phyloP scores from a whole-genome alignment of 2,113 vertebrate genomes.

The Seriola rivoliana region DNA sequence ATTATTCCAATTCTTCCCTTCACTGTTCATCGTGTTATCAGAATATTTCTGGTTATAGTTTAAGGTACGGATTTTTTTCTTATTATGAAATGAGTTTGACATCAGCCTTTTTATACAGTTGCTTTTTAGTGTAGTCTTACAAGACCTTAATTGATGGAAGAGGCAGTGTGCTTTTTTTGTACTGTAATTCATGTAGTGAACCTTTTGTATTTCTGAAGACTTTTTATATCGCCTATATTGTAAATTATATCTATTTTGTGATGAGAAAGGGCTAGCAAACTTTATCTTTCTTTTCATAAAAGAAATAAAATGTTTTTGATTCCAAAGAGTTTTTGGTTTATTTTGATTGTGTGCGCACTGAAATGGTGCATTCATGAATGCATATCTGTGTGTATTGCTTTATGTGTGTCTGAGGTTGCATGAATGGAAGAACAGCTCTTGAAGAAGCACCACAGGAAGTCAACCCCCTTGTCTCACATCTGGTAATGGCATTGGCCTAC shows the following conservation, averaged over 20 bases:
- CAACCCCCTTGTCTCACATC: constrained; percentile 75
- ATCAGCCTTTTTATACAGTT: constrained; percentile 35
- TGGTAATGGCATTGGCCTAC: constrained; percentile 79
- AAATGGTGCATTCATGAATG: neutral
- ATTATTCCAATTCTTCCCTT: constrained; percentile 14
- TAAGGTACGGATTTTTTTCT: constrained; percentile 23
- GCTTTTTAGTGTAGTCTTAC: constrained; percentile 20
- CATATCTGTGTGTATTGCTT: constrained; percentile 19
- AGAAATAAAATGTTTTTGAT: constrained; percentile 70
- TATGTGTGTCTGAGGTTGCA: constrained; percentile 3
- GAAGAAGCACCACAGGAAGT: constrained; percentile 68
- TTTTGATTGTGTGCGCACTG: constrained; percentile 34
- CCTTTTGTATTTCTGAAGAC: constrained; percentile 49
- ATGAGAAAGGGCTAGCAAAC: constrained; percentile 31
- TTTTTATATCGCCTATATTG: constrained; percentile 57
- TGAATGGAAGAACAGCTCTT: constrained; percentile 17
- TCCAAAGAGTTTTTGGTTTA: constrained; percentile 15
- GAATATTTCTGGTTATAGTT: constrained; percentile 33
- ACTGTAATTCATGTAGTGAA: constrained; percentile 55
- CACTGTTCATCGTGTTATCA: constrained; percentile 3
- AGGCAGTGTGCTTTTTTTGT: constrained; percentile 40
- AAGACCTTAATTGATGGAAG: constrained; percentile 19
- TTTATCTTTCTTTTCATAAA: constrained; percentile 70
- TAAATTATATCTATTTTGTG: constrained; percentile 80
- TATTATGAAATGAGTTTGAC: constrained; percentile 13